Base-by-base conservation (phyloP, 2,888 invertebrate genomes). In the Nephrocerus scutellatus region DNA sequence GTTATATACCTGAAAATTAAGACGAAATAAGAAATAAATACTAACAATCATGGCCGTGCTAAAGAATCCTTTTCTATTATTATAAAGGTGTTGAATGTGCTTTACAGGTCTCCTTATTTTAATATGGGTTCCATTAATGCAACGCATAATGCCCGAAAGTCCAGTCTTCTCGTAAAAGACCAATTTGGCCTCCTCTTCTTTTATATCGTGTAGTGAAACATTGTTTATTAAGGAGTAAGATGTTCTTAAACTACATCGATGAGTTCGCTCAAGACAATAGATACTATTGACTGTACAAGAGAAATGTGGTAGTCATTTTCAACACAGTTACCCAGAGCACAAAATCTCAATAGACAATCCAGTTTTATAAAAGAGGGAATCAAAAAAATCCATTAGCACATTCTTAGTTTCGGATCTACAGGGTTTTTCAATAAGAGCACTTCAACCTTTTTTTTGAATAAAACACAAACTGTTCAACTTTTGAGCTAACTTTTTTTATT, bases 101-200 rank as follows among this genome's bases (percentile, higher is more conserved):
- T 15, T 28, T 5, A n/a, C 14, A 5, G 29, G 3, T 14, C 16
- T n/a, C 10, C 16, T 5, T 29, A 15, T 29, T 29, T 15, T 29
- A 29, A 16, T 29, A 29, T 29, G 16, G 6, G 29, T n/a, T n/a
- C n/a, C n/a, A n/a, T n/a, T n/a, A 16, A 28, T 28, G 28, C 28
- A 28, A 28, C 28, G 15, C 8, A 28, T 28, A 13, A 16, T 15
- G 14, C 14, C 14, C 5, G 28, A 10, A 28, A 28, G 13, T 28
- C 28, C 7, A 29, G 29, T 29, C 9, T 29, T 29, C 29, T 16
- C 29, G 29, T 29, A 15, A 29, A 16, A 29, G 29, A 29, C 3
- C 29, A 16, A 29, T 29, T 29, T 16, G 28, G 15, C 28, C 7
- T 28, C 15, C 28, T 28, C 28, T n/a, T n/a, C n/a, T n/a, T n/a